These are phyloP conservation scores for Noturus placidus DNA, from an alignment of 2,113 vertebrate genomes.

Conservation along the genomic window DNA sequence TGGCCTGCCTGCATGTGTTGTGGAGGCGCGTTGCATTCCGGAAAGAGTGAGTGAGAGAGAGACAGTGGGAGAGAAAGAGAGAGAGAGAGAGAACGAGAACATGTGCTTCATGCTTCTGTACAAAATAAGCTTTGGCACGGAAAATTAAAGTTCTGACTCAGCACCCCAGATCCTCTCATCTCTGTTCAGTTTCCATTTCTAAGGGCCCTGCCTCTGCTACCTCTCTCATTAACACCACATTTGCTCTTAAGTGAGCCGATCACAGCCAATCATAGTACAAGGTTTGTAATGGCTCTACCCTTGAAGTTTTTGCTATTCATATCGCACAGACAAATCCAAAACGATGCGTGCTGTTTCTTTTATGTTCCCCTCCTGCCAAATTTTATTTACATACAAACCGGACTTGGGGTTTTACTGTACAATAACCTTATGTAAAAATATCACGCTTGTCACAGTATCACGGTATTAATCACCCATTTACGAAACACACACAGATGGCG, in stretches of 20 bases:
- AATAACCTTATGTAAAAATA: background rate
- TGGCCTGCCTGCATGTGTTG: background rate
- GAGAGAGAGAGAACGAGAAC: background rate
- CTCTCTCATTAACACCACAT: conserved; percentile 51
- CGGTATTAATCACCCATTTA: background rate
- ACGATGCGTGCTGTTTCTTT: background rate
- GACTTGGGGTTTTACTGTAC: background rate
- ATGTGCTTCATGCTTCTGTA: background rate
- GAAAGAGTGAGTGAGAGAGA: background rate
- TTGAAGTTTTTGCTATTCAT: conserved; percentile 17
- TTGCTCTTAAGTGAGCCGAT: conserved; percentile 36
- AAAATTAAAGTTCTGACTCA: conserved; percentile 2
- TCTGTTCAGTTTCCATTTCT: background rate
- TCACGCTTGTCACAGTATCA: background rate
- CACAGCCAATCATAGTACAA: conserved; percentile 48
- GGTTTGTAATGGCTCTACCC: conserved; percentile 39
- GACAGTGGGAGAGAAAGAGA: background rate
- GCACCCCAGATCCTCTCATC: background rate
- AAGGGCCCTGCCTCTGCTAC: background rate
- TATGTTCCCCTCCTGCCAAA: background rate
- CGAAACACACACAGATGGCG: background rate
- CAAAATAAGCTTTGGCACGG: conserved; percentile 1
- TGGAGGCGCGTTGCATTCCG: conserved; percentile 15
- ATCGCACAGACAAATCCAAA: background rate
- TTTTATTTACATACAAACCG: background rate